phyloP scores from a whole-genome alignment of 1,140 invertebrate species.

The Sycobia sp. region DNA sequence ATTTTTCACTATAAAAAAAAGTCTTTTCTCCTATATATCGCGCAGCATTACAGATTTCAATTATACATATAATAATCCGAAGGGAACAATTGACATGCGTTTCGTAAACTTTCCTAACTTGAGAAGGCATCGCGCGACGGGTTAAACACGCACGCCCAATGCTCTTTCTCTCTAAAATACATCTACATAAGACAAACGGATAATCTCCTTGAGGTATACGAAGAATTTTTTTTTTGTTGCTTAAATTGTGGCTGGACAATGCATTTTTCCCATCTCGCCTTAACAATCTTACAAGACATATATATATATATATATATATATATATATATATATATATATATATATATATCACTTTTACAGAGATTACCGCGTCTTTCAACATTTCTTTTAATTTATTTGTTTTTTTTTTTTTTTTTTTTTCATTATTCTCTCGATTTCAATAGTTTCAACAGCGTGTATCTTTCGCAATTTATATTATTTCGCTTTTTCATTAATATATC shows the following conservation, averaged over 20 bases:
- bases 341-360: neutral
- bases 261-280: neutral
- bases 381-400: conserved; percentile 6
- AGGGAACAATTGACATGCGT: conserved; percentile 56
- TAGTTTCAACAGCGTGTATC: neutral
- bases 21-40: too few species aligned
- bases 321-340: too few species aligned
- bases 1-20: too few species aligned
- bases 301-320: too few species aligned
- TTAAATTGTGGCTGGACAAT: conserved; percentile 8
- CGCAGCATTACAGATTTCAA: too few species aligned
- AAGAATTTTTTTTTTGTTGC: conserved; percentile 5
- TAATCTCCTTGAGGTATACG: conserved; percentile 9
- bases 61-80: conserved; percentile 48
- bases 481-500: neutral
- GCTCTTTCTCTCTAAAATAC: conserved; percentile 11
- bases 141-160: too few species aligned
- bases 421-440: neutral
- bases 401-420: conserved; percentile 30
- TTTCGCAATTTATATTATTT: neutral
- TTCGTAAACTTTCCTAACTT: conserved; percentile 56
- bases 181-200: conserved; percentile 8
- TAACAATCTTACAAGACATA: conserved; percentile 5
- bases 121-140: conserved; percentile 15
- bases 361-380: conserved; percentile 3